Evolutionary conservation across 1,140 invertebrate species (phyloP), one percentile per base, ranked within the genome.

Genomic region (Orius laevigatus): DNA sequence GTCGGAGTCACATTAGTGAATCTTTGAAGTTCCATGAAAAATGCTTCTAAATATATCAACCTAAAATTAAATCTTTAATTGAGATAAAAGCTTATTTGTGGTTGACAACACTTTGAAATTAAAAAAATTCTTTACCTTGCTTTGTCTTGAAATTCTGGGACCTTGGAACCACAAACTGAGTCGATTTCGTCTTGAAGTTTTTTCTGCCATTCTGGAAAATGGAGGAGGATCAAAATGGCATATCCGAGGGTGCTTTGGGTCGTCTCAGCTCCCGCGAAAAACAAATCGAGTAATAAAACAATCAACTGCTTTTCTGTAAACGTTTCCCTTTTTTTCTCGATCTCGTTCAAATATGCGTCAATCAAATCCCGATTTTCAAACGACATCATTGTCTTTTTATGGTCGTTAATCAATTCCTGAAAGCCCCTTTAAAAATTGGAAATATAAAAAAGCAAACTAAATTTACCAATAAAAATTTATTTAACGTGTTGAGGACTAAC

Each of bases 231-330:
- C 0, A 81, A 65, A 16, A 86, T 62, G 12, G 72, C 64, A 55
- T 72, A 76, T 0, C 69, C 66, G 5, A 79, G 59, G 0, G 76
- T 75, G 53, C 76, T 79, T 40, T 69, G 73, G 0, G 78, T 79
- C 0, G 80, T 80, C 57, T 82, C 78, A 3, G 74, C 69, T 5
- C 79, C 79, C 45, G 78, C 79, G 59, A 80, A 67, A 31, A 84
- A 74, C 35, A 83, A 64, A 58, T 84, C 80, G 49, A 79, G 55
- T 53, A 79, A 77, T 1, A 81, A 57, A 0, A 77, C 66, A 45
- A 77, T 57, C 8, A 83, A 60, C 60, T 79, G 75, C 61, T 81
- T 70, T 35, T 75, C 75, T 70, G 58, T 52, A 59, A 64, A 54
- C 15, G 11, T 32, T 25, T 42, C 5, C 9, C n/a, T 9, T 34